Evolutionary conservation across 2,888 invertebrate genomes (phyloP), one percentile per base, ranked within the genome.

Genomic region (Unio delphinus): DNA sequence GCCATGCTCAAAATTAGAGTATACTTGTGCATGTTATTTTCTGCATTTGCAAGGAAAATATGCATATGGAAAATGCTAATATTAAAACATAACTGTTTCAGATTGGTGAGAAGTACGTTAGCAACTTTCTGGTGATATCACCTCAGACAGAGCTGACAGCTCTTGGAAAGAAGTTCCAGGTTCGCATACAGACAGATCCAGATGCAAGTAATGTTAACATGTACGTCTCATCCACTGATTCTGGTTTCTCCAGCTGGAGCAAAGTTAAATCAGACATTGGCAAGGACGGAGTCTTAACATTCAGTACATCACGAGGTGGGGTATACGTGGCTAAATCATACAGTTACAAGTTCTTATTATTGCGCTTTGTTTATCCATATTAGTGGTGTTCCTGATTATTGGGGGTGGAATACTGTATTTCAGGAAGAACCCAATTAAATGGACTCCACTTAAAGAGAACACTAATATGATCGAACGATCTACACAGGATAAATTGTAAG

Each of bases 21-120:
- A 1, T 61, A 17, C 20, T 23, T 28, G 28, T 26, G 61, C 28
- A 7, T 23, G 15, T 1, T 23, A 61, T 28, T 61, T 8, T 8
- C 26, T 23, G 8, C 26, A 1, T 26, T 23, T 61, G 17, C 11
- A 30, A 11, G 1, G 23, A 11, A 28, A 28, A 23, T 23, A 26
- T 61, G 4, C 20, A 61, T 30, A 23, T 20, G 15, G 34, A 20
- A 34, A 8, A 34, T 34, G 0, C 8, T 72, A 23, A n/a, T 64
- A n/a, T 60, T 34, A 6, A 28, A 60, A 34, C 4, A 8, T 34
- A 34, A 8, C 34, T 34, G 8, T 81, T 79, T 20, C 73, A 88
- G 86, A 77, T 76, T 66, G 86, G 84, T 11, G 84, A 83, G 57
- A 78, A 79, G 11, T 87, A 83, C 76, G 84, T 82, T 56, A 88